Evolutionary conservation across 2,113 vertebrate species (phyloP).

Genomic region (Conger conger): DNA sequence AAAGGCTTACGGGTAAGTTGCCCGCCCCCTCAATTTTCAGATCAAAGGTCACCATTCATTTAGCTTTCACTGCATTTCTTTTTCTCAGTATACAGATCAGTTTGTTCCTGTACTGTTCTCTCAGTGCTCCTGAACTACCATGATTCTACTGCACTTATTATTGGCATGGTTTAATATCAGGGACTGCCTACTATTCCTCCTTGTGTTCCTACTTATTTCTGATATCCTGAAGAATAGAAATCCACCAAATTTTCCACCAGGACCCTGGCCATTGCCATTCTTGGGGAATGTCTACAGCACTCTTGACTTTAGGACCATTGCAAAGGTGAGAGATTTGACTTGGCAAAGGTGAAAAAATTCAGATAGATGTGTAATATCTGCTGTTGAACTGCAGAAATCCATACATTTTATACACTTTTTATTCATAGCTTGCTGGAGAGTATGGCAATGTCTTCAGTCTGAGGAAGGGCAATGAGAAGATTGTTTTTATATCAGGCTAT

Average conservation of each 20-base stretch:
- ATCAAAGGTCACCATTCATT: background rate
- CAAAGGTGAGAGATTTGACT: background rate
- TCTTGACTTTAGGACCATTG: background rate
- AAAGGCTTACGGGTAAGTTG: too few relatives aligned
- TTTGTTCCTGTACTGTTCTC: background rate
- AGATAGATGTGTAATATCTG: too few relatives aligned
- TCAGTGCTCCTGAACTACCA: slow-evolving; percentile 21
- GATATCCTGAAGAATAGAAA: slow-evolving; percentile 62
- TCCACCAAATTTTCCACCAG: slow-evolving; percentile 68
- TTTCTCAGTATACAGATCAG: background rate
- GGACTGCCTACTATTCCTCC: slow-evolving; percentile 58
- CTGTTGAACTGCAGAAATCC: background rate
- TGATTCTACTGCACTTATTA: slow-evolving; percentile 55
- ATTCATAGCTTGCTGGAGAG: slow-evolving; percentile 44
- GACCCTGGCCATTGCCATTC: slow-evolving; percentile 66
- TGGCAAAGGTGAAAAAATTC: too few relatives aligned
- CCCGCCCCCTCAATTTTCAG: too few relatives aligned
- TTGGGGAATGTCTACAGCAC: slow-evolving; percentile 63
- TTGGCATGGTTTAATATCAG: slow-evolving; percentile 54
- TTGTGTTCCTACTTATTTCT: slow-evolving; percentile 58
- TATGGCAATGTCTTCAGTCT: slow-evolving; percentile 46
- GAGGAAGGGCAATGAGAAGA: rapidly evolving
- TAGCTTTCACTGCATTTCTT: background rate
- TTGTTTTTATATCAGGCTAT: slow-evolving; percentile 40
- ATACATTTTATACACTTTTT: background rate